These are phyloP conservation scores for Rhinatrema bivittatum DNA, from an alignment of 2,797 vertebrate genomes.

Conservation along the genomic window DNA sequence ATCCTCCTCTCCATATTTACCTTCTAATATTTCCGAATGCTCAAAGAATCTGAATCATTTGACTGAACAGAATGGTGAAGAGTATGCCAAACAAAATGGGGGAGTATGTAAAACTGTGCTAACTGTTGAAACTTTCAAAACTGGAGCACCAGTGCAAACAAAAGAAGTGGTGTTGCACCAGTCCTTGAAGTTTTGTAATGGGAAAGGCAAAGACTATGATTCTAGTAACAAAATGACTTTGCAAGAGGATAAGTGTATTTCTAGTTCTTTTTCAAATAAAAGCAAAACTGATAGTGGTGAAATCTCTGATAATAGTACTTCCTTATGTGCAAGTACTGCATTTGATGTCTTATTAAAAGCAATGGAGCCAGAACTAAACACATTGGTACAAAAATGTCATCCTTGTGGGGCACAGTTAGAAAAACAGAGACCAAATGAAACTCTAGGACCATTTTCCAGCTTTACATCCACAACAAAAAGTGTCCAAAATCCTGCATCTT, in stretches of 20 bases:
- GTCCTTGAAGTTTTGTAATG: conserved; percentile 44
- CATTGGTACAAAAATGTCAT: conserved; percentile 73
- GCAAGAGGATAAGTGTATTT: conserved; percentile 21
- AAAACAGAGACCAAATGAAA: conserved; percentile 63
- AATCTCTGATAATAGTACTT: conserved; percentile 44
- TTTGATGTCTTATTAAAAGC: conserved; percentile 94
- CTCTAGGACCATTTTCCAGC: conserved; percentile 49
- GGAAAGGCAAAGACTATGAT: conserved; percentile 41
- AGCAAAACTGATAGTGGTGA: conserved; percentile 53
- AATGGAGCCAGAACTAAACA: conserved; percentile 95
- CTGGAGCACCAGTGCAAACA: conserved; percentile 30
- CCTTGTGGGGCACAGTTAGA: conserved; percentile 55
- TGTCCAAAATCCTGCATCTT: conserved; percentile 50
- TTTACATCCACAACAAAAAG: conserved; percentile 53
- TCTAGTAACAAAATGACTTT: conserved; percentile 22
- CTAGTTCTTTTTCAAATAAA: conserved; percentile 39
- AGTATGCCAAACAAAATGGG: conserved; percentile 53
- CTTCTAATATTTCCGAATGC: conserved; percentile 41
- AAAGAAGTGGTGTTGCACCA: conserved; percentile 39
- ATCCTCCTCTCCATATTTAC: conserved; percentile 33
- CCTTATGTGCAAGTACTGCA: conserved; percentile 68
- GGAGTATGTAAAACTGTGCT: conserved; percentile 44
- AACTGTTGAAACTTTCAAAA: conserved; percentile 28
- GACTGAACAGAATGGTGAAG: conserved; percentile 51
- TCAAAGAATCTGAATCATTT: conserved; percentile 31